Conservation (phyloP, 2,113 vertebrate species). For the Ceuthmochares aereus region DNA sequence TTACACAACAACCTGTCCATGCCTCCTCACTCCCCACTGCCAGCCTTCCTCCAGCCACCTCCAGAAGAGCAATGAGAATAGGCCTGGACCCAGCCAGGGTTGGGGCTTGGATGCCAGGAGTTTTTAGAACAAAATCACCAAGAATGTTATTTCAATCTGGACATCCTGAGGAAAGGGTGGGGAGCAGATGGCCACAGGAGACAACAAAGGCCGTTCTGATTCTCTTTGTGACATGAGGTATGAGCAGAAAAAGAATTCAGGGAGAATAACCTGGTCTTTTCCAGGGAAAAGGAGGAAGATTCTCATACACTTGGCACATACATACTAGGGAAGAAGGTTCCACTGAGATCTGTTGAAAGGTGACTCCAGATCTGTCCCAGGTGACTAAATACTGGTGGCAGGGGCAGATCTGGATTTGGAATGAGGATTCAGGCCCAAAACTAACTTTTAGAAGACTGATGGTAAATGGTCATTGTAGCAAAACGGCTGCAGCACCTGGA, state of each 20-base stretch:
- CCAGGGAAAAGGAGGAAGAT: not conserved
- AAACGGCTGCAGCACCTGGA: not conserved
- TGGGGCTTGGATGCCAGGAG: slow-evolving; percentile 16
- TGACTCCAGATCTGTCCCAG: not conserved
- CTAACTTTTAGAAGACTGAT: not conserved
- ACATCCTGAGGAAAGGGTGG: slow-evolving; percentile 42
- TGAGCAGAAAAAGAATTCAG: not conserved
- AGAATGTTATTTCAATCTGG: slow-evolving; percentile 68
- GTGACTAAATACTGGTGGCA: not conserved
- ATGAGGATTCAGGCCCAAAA: not conserved
- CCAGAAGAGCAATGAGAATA: slow-evolving; percentile 35
- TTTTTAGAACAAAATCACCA: slow-evolving; percentile 55
- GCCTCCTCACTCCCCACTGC: not conserved
- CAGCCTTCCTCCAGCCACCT: slow-evolving; percentile 2
- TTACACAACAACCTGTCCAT: slow-evolving; percentile 19
- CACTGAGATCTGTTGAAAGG: not conserved
- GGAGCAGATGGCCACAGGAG: not conserved
- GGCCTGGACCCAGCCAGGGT: slow-evolving; percentile 47
- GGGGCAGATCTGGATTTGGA: not conserved
- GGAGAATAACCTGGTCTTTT: not conserved
- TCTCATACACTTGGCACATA: not conserved
- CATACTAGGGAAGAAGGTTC: not conserved
- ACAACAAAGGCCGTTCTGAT: not conserved
- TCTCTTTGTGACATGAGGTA: not conserved
- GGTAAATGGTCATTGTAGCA: not conserved